phyloP scores from a whole-genome alignment of 2,113 vertebrate genomes.

The Phocoena sinus region DNA sequence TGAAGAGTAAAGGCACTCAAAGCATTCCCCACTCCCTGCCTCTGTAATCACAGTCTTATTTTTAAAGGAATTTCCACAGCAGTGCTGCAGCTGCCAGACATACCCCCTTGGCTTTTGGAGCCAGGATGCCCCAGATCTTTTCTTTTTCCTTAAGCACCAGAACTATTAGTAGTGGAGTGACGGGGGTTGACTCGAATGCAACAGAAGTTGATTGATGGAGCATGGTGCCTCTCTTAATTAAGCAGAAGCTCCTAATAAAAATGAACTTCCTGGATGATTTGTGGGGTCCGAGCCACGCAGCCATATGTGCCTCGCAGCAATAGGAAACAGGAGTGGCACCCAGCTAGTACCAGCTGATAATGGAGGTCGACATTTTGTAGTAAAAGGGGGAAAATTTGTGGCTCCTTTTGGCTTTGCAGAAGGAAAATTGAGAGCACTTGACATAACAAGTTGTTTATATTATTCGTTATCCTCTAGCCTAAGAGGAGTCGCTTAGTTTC shows the following conservation, averaged over 20 bases:
- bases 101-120: neutral
- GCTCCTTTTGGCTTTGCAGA: neutral
- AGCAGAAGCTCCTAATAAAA: conserved; percentile 81
- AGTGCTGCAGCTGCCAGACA: neutral
- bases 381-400: conserved; percentile 12
- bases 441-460: accelerated
- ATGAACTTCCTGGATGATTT: conserved; percentile 78
- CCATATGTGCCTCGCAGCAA: conserved; percentile 67
- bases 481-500: neutral
- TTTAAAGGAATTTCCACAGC: neutral
- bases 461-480: neutral
- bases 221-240: conserved; percentile 76
- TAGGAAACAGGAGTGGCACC: conserved; percentile 48
- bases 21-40: neutral
- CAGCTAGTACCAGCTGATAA: conserved; percentile 41
- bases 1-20: neutral
- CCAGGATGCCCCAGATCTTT: neutral
- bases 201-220: conserved; percentile 77
- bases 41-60: neutral
- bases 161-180: conserved; percentile 30
- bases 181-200: conserved; percentile 26
- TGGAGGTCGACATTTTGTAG: conserved; percentile 49
- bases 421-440: neutral
- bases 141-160: conserved; percentile 45
- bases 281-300: conserved; percentile 65